Evolutionary conservation across 2,888 invertebrate species (phyloP), one percentile per base, ranked within the genome.

Genomic region (Chesias legatella): DNA sequence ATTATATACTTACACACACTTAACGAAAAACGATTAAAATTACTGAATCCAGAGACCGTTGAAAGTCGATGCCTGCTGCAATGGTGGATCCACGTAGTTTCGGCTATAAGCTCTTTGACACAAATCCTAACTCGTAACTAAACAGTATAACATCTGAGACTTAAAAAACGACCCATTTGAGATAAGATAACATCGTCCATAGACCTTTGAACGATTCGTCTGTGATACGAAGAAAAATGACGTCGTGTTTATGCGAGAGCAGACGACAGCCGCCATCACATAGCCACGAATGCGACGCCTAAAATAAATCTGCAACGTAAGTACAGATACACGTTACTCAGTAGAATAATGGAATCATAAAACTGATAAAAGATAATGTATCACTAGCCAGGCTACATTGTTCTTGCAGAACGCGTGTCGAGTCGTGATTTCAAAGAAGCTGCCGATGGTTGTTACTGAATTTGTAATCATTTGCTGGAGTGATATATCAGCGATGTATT

Each of bases 251-350:
- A 17, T 67, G 71, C 51, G 58, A 57, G 62, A 63, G 56, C 63
- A 62, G 57, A 53, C 65, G 60, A 52, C 52, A 46, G 59, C 56
- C 51, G 60, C 58, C 61, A 51, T 56, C 60, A 31, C 63, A 58
- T 63, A 21, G 26, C 30, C 23, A 28, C 57, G 60, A 62, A 67
- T 58, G 60, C 52, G 61, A 64, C 38, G 56, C 65, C 62, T 51
- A 69, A 75, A 75, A 77, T 73, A 73, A 67, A 63, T 59, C 53
- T 60, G 48, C 52, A 60, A 60, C 59, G 67, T 73, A 70, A 68
- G 68, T 74, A 70, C 58, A 50, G 65, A 65, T 69, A 67, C 57
- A 45, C 43, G 46, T 48, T 45, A 57, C 46, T 48, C 52, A 49
- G 45, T 46, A 31, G 22, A 41, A 46, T 34, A 57, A 52, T 58